Percentiles rank a stretch among this genome's conserved stretches.
Conservation (phyloP, 2,888 invertebrate species). For the Ectobius pallidus region DNA sequence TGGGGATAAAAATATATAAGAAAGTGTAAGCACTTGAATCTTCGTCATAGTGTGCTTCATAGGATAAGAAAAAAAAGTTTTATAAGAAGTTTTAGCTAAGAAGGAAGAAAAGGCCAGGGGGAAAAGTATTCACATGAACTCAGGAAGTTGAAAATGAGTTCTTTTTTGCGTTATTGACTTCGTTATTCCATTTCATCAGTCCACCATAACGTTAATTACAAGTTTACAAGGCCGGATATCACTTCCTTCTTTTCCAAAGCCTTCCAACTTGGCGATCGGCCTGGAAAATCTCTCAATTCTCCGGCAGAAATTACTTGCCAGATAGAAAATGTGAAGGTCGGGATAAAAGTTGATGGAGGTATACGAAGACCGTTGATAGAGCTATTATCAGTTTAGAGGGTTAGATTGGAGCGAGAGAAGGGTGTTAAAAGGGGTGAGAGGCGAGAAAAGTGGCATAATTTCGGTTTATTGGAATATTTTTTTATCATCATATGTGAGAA, state of each 20-base stretch:
- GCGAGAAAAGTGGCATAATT: neutral
- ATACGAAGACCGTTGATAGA: neutral
- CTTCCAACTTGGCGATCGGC: neutral
- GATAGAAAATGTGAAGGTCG: neutral
- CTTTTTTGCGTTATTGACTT: neutral
- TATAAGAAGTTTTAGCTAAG: no score
- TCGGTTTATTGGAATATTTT: neutral
- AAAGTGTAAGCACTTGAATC: no score
- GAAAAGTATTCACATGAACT: neutral
- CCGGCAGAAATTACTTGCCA: no score
- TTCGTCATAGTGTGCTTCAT: no score
- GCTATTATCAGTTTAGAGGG: neutral
- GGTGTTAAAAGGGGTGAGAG: neutral
- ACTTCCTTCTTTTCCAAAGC: neutral
- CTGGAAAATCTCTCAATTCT: no score
- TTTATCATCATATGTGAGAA: neutral
- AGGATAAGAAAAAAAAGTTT: no score
- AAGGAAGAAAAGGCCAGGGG: no score
- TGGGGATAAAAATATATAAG: neutral
- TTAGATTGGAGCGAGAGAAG: neutral
- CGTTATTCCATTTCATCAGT: neutral
- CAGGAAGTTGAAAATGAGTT: neutral
- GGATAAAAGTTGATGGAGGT: neutral
- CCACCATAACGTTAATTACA: neutral
- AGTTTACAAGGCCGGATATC: neutral